Conservation (phyloP, 2,888 invertebrate genomes). For the Melanchra persicariae region DNA sequence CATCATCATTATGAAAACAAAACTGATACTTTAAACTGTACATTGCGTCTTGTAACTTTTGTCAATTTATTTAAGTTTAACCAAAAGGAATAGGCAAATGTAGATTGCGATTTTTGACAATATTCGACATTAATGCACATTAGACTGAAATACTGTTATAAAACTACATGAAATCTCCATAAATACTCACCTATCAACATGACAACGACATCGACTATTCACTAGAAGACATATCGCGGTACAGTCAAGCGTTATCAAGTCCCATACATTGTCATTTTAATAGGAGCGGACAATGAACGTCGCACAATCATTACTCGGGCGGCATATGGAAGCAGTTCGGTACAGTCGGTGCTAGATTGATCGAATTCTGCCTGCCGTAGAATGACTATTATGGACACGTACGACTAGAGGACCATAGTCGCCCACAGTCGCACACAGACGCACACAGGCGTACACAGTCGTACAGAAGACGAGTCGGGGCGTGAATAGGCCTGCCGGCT, state of each 20-base stretch:
- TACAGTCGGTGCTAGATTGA: constrained; percentile 76
- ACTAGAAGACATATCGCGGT: constrained; percentile 13
- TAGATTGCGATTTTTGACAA: neutral
- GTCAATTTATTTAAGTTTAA: constrained; percentile 9
- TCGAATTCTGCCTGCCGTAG: constrained; percentile 78
- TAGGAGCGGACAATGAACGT: constrained; percentile 67
- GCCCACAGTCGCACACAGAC: constrained; percentile 57
- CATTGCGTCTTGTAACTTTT: constrained; percentile 10
- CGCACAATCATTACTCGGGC: constrained; percentile 69
- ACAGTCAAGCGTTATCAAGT: constrained; percentile 38
- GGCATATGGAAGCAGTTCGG: constrained; percentile 65
- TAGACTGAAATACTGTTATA: neutral
- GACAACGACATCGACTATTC: constrained; percentile 5
- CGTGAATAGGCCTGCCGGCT: constrained; percentile 80
- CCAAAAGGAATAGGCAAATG: neutral
- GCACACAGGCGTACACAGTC: constrained; percentile 41
- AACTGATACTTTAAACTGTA: constrained; percentile 50
- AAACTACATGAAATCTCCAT: neutral
- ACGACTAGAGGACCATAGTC: constrained; percentile 65
- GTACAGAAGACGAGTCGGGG: constrained; percentile 71
- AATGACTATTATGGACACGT: constrained; percentile 83
- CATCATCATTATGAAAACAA: constrained; percentile 57
- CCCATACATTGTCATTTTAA: constrained; percentile 63
- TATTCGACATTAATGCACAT: no score
- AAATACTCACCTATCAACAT: neutral